Evolutionary conservation across 2,113 vertebrate species (phyloP).

Genomic region (Meleagris gallopavo): DNA sequence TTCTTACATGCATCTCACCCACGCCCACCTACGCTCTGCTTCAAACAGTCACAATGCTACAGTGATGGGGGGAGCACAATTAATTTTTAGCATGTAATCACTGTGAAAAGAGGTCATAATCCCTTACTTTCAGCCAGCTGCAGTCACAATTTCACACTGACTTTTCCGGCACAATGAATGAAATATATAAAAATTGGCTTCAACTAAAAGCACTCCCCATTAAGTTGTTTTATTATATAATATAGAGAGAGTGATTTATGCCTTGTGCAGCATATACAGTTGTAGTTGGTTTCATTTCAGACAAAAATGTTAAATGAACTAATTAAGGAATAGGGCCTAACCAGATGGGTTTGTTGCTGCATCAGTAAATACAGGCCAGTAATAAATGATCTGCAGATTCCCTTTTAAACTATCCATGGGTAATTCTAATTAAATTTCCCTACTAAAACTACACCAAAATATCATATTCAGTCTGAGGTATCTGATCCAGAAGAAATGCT

Average conservation of each 20-base stretch:
- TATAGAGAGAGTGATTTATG: conserved; percentile 11
- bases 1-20: not conserved
- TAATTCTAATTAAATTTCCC: conserved; percentile 69
- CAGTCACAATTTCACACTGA: conserved; percentile 41
- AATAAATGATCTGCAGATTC: conserved; percentile 69
- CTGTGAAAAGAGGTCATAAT: conserved; percentile 38
- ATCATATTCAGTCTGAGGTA: conserved; percentile 3
- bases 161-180: not conserved
- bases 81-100: conserved; percentile 46
- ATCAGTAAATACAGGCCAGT: conserved; percentile 64
- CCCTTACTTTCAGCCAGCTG: not conserved
- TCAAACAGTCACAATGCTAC: not conserved
- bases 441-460: conserved; percentile 63
- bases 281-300: conserved; percentile 23
- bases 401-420: conserved; percentile 58
- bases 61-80: not conserved
- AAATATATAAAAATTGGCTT: not conserved
- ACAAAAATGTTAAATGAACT: conserved; percentile 66
- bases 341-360: conserved; percentile 67
- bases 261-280: not conserved
- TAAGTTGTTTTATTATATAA: not conserved
- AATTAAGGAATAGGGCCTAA: conserved; percentile 69
- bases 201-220: not conserved
- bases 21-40: not conserved
- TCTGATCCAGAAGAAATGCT: conserved; percentile 69